Conservation (phyloP, 2,888 invertebrate species). For the Galeopsomyia nigrocyanea region DNA sequence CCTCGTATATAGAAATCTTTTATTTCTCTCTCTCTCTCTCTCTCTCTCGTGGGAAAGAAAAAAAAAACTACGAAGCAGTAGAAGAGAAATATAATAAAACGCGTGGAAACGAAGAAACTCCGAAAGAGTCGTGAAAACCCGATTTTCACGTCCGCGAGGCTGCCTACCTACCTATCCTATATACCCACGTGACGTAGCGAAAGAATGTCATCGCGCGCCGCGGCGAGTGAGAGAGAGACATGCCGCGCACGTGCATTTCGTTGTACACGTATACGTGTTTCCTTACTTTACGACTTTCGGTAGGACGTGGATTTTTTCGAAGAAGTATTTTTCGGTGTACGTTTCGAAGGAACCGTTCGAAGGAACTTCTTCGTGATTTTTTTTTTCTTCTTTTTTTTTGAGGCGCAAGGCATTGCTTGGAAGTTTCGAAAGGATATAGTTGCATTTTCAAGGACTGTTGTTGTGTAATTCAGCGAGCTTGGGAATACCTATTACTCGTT, state of each 20-base stretch:
- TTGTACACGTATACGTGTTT: conserved; percentile 9
- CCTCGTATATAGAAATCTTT: neutral
- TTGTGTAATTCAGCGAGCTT: too few species aligned
- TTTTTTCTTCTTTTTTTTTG: too few species aligned
- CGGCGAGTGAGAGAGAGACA: conserved; percentile 1
- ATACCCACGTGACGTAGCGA: conserved; percentile 29
- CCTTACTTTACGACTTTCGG: conserved; percentile 43
- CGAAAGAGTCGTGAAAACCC: conserved; percentile 3
- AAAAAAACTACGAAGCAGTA: too few species aligned
- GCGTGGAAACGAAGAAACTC: conserved; percentile 21
- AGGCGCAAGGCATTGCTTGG: neutral
- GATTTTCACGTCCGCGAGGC: conserved; percentile 37
- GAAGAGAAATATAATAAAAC: neutral
- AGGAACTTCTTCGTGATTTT: neutral
- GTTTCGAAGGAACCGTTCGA: neutral
- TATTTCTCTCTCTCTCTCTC: neutral
- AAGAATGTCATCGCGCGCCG: conserved; percentile 40
- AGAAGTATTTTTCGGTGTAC: conserved; percentile 35
- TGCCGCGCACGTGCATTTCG: conserved; percentile 41
- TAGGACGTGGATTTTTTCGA: conserved; percentile 37
- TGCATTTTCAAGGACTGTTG: too few species aligned
- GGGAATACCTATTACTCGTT: too few species aligned
- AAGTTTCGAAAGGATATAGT: neutral
- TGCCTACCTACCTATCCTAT: too few species aligned
- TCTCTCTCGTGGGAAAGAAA: neutral